Base-by-base conservation (phyloP, 2,113 vertebrate species). In the Panthera tigris region DNA sequence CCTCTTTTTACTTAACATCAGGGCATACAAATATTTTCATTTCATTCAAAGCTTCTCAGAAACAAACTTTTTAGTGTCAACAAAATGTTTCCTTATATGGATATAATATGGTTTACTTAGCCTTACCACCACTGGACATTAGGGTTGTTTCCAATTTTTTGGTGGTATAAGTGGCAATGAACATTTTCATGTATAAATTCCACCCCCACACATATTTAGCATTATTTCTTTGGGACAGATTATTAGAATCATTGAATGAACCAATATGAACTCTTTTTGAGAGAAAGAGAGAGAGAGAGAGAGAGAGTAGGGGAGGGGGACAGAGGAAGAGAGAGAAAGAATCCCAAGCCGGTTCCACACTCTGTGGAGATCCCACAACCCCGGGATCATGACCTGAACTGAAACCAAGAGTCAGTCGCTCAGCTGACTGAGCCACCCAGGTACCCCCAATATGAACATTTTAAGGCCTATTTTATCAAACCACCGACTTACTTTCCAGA, bases 1-100 rank as follows among this genome's bases (percentile, higher is more conserved):
- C 57, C 18, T 68, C 27, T 91, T 91, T 71, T 94, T 33, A 78
- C 21, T 82, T 57, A 87, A 66, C 45, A 66, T 69, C 79, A 45
- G 29, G 10, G 29, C 4, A 79, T 65, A 65, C 4, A 76, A 15
- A 16, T 66, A 55, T 81, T 93, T 95, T 95, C 27, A 85, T 91
- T 94, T 97, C 36, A 91, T 91, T 79, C 78, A 96, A 96, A 93
- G 3, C 29, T 86, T 88, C 71, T 74, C 61, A 73, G 79, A 82
- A 93, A 55, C 33, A 71, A 69, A 23, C 55, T 39, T 96, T 91
- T 85, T 63, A 95, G 36, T 82, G 8, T 83, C 68, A 83, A 71
- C 25, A 52, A 74, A 61, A 36, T 45, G 29, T 83, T 85, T 92
- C 83, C 88, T 81, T 82, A 55, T 31, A 73, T 61, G n/a, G 39